Conservation (phyloP, 1,140 invertebrate genomes). For the Drosophila arizonae region DNA sequence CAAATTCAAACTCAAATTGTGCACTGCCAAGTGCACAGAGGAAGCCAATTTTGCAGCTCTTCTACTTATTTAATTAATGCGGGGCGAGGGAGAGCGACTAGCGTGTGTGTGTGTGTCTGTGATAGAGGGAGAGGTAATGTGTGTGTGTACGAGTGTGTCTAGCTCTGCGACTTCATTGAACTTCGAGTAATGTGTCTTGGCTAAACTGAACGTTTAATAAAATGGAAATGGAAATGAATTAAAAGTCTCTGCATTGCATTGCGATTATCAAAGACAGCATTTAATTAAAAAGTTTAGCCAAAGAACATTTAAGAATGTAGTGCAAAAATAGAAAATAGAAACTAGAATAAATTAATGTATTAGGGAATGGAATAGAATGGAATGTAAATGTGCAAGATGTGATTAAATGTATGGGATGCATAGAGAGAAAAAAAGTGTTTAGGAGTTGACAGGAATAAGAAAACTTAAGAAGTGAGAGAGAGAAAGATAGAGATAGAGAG, state of each 20-base stretch:
- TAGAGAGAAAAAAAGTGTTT: no score
- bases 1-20: constrained; percentile 16
- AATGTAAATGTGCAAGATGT: neutral
- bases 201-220: constrained; percentile 20
- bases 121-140: no score
- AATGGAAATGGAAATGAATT: constrained; percentile 39
- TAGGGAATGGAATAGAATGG: no score
- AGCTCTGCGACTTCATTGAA: constrained; percentile 15
- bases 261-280: neutral
- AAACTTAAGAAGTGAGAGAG: neutral
- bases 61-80: constrained; percentile 29
- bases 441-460: no score
- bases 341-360: neutral
- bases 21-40: constrained; percentile 44
- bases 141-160: neutral
- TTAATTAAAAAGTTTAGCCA: neutral
- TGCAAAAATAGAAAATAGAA: no score
- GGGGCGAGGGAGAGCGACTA: neutral
- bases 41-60: constrained; percentile 34
- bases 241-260: constrained; percentile 18
- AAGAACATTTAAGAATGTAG: neutral
- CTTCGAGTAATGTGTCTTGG: constrained; percentile 16
- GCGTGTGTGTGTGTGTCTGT: neutral
- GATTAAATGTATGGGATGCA: no score
- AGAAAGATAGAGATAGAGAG: neutral